Base-by-base conservation (phyloP, 2,113 vertebrate genomes). In the Tringa solitaria region DNA sequence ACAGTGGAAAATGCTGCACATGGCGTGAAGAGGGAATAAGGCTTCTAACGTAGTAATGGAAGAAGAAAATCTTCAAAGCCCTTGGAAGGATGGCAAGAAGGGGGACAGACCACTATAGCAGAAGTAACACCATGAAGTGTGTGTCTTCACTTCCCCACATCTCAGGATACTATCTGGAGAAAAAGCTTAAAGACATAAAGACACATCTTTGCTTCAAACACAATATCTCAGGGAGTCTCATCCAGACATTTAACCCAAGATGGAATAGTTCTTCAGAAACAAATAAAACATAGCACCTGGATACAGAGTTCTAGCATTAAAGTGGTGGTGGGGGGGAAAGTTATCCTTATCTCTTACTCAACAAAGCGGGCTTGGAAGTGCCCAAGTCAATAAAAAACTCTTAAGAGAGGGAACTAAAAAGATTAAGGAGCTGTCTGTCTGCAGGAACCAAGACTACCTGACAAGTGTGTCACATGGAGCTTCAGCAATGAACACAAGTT, bases 21-120 rank as follows among this genome's bases (percentile, higher is more conserved):
- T 3, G 12, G 43, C 1, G 1, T 16, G 73, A 59, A 19, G 33
- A 51, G 33, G 22, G 45, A 60, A 53, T 21, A 54, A 45, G 12
- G 30, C 13, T 67, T 67, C n/a, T 39, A 61, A 43, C 6, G 20
- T 0, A 35, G 20, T 2, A 41, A 60, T 0, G 6, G n/a, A 27
- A 46, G n/a, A 68, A 33, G 32, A 30, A 76, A 81, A 59, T 24
- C 10, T 24, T 17, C 35, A 37, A n/a, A 74, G 48, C 4, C 9
- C 32, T 39, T 7, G 30, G 13, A 53, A 11, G 23, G 22, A 73
- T 21, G 48, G 48, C n/a, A 91, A n/a, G 57, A 53, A 64, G 6
- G 10, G 12, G 39, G 63, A 76, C 11, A 41, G 9, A 48, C 15
- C 30, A n/a, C 23, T 10, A 22, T 1, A 7, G 51, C 0, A 74